Conservation (phyloP, 2,888 invertebrate genomes). For the Pimpla rufipes region DNA sequence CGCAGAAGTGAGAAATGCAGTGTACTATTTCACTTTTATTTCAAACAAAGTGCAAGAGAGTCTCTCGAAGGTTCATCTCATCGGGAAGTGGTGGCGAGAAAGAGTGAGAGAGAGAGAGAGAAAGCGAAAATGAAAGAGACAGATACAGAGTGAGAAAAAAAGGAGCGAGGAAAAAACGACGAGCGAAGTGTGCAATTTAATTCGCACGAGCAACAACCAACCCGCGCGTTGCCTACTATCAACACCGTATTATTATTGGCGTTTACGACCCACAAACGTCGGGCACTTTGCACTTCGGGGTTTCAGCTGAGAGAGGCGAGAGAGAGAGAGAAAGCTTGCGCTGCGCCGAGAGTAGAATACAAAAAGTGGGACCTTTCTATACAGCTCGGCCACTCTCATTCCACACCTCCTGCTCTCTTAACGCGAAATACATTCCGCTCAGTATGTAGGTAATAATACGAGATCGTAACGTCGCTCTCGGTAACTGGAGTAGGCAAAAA, state of each 20-base stretch:
- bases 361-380: slow-evolving; percentile 33
- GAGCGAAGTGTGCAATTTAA: slow-evolving; percentile 59
- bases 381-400: slow-evolving; percentile 15
- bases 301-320: slow-evolving; percentile 51
- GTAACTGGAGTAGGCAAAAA: slow-evolving; percentile 50
- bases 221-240: slow-evolving; percentile 58
- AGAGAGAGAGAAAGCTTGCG: slow-evolving; percentile 30
- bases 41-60: slow-evolving; percentile 26
- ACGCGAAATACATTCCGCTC: slow-evolving; percentile 54
- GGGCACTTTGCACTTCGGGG: slow-evolving; percentile 66
- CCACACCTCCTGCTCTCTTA: slow-evolving; percentile 30
- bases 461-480: slow-evolving; percentile 58
- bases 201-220: slow-evolving; percentile 54
- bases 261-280: slow-evolving; percentile 67
- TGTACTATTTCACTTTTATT: slow-evolving; percentile 38
- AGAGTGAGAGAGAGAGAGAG: slow-evolving; percentile 61
- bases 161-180: slow-evolving; percentile 42
- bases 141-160: slow-evolving; percentile 60
- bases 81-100: slow-evolving; percentile 47
- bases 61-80: slow-evolving; percentile 27
- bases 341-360: slow-evolving; percentile 13
- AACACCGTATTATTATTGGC: slow-evolving; percentile 66
- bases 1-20: slow-evolving; percentile 28
- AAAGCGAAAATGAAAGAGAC: slow-evolving; percentile 60
- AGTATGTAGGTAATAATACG: slow-evolving; percentile 56